Percentiles rank a stretch among this genome's conserved stretches.
These are phyloP conservation scores for Neelides folsomi DNA, from an alignment of 2,888 invertebrate species.

Conservation along the genomic window DNA sequence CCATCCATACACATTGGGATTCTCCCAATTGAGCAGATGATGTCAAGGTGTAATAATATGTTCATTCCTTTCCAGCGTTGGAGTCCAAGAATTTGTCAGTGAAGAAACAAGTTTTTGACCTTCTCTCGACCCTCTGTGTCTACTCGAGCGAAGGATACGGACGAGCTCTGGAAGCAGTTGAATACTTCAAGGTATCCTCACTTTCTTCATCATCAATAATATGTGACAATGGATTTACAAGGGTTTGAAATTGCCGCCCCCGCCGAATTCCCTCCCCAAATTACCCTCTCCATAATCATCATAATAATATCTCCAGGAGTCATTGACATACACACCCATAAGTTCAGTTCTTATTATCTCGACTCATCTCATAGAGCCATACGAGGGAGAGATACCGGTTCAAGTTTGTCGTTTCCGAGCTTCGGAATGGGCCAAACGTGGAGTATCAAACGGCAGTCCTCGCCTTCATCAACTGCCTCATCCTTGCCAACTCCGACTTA, in stretches of 20 bases:
- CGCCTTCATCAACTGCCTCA: slow-evolving; percentile 89
- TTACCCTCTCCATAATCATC: no score
- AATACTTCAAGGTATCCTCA: slow-evolving; percentile 73
- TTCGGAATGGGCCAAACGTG: slow-evolving; percentile 61
- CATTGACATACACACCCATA: background rate
- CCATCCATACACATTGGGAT: background rate
- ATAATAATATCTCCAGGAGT: no score
- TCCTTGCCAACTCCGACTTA: slow-evolving; percentile 74
- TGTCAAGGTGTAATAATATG: background rate
- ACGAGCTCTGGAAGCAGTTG: slow-evolving; percentile 74
- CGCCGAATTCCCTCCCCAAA: no score
- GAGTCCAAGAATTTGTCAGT: slow-evolving; percentile 79
- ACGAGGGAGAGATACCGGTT: slow-evolving; percentile 81
- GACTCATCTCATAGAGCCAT: slow-evolving; percentile 48
- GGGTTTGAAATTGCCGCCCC: no score
- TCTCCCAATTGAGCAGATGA: no score
- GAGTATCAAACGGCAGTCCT: slow-evolving; percentile 85
- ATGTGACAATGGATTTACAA: no score
- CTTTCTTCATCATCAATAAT: background rate
- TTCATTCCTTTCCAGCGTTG: slow-evolving; percentile 48
- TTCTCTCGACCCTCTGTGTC: slow-evolving; percentile 84
- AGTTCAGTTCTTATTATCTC: background rate
- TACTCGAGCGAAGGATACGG: slow-evolving; percentile 82
- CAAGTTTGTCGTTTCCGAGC: slow-evolving; percentile 72
- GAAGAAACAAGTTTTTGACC: slow-evolving; percentile 92